phyloP scores from a whole-genome alignment of 2,113 vertebrate genomes.

The crab-eating macaque (Macaca fascicularis) region T2T-MFA8v1.1 NC_088394.1:46559501-46560000 shows the following conservation, averaged over 20 bases:
- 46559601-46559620: background rate
- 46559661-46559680: fast-evolving
- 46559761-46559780: fast-evolving
- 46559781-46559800: background rate
- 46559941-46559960: background rate
- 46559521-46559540: background rate
- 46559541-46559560: background rate
- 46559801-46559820: background rate
- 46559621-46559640: fast-evolving
- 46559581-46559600: background rate
- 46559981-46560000: background rate
- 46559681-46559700: fast-evolving
- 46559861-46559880: background rate
- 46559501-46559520: fast-evolving
- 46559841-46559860: background rate
- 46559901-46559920: background rate
- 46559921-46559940: fast-evolving
- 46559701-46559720: fast-evolving
- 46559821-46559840: background rate
- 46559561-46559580: no score
- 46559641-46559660: background rate
- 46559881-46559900: background rate
- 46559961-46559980: background rate
- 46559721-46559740: fast-evolving
- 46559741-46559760: background rate